Evolutionary conservation across 1,140 invertebrate genomes (phyloP).

Genomic region (Zeugodacus cucurbitae): DNA sequence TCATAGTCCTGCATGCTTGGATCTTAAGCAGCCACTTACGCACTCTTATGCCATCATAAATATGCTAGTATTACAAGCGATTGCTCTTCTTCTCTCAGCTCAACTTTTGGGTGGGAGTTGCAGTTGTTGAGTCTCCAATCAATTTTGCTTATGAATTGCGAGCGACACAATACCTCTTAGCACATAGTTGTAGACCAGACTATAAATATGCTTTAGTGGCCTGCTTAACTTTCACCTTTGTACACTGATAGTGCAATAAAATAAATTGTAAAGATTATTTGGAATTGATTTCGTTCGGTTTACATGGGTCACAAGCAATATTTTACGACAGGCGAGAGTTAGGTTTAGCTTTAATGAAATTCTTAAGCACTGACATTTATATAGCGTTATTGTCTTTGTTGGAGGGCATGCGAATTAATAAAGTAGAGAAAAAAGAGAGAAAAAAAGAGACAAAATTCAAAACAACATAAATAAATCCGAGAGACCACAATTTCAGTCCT

Average conservation of each 20-base stretch:
- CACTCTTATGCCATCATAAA: neutral
- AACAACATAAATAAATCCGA: no score
- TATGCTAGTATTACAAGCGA: no score
- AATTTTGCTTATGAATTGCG: constrained; percentile 1
- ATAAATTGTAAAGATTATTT: neutral
- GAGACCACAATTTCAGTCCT: no score
- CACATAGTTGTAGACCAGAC: neutral
- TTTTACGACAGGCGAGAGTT: neutral
- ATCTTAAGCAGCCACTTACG: neutral
- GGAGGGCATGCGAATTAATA: no score
- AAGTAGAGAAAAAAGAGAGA: no score
- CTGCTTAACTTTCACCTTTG: neutral
- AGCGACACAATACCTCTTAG: neutral
- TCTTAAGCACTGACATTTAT: neutral
- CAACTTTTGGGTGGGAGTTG: neutral
- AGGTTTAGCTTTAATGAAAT: neutral
- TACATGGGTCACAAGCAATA: neutral
- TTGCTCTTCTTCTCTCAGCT: no score
- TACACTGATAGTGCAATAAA: neutral
- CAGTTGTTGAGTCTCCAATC: neutral
- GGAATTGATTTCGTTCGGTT: neutral
- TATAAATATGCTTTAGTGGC: neutral
- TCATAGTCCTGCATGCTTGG: neutral
- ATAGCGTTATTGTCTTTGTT: neutral
- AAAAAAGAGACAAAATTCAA: no score